Evolutionary conservation across 2,888 invertebrate genomes (phyloP), one percentile per base, ranked within the genome.

Genomic region (Epinotia brunnichana): DNA sequence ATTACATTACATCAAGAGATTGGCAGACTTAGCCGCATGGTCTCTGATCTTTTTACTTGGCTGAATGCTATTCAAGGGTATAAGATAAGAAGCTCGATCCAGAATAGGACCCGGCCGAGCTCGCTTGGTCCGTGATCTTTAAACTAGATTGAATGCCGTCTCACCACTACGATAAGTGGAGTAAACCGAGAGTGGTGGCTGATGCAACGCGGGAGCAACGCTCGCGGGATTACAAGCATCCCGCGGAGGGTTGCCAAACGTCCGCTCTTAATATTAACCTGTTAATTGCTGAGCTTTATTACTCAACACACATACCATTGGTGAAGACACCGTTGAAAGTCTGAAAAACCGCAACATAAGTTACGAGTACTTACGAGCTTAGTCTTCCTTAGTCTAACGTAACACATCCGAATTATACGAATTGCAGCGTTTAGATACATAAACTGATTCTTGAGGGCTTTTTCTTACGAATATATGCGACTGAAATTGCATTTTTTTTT

Each of bases 161-260:
- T n/a, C 4, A n/a, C 48, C 48, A 48, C 48, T 48, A 15, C 13
- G n/a, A 48, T 59, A 59, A 48, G 56, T 66, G 57, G 59, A 68
- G 35, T 68, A 59, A 59, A 59, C 57, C 59, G 48, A 59, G 29
- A 17, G 35, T 51, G 39, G 29, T 53, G 24, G 68, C 51, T 68
- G 68, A 68, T 59, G 68, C 68, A 59, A 68, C 59, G 19, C 68
- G 59, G 59, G 68, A 68, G 68, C 68, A 68, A 35, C 19, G 68
- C 29, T 59, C 68, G 44, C 59, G 59, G 57, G 29, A 57, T 56
- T 67, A 56, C 41, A 56, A 21, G 63, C 63, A 48, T 29, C 44
- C 59, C 5, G 41, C 59, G 24, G 44, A 59, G 68, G 59, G 68
- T 17, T 68, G 59, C 19, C 59, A 59, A 44, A 44, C 66, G 53